Percentiles rank a stretch among this genome's conserved stretches.
These are phyloP conservation scores for Tympanuchus pallidicinctus DNA, from an alignment of 2,113 vertebrate species.

Conservation along the genomic window DNA sequence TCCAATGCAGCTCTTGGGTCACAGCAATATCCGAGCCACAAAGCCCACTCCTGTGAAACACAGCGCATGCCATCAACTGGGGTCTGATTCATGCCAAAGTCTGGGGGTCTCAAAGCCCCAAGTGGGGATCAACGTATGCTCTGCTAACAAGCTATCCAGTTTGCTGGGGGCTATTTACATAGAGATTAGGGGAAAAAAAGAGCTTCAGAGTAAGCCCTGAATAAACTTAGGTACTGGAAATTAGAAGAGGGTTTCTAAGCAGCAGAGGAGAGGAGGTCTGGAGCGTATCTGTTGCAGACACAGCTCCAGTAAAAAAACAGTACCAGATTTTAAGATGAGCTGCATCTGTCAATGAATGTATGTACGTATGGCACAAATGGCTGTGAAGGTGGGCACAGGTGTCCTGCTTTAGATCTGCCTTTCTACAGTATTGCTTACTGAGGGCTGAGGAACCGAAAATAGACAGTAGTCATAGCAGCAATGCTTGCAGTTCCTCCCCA, in stretches of 20 bases:
- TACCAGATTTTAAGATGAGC: neutral
- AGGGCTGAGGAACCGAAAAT: conserved; percentile 12
- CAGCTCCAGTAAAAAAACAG: neutral
- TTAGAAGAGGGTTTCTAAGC: neutral
- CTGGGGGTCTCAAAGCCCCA: neutral
- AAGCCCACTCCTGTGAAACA: neutral
- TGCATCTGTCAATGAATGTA: conserved; percentile 7
- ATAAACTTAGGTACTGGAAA: conserved; percentile 17
- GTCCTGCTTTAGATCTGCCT: conserved; percentile 48
- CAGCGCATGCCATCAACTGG: neutral
- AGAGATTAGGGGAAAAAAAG: neutral
- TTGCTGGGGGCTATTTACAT: neutral
- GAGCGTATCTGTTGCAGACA: neutral
- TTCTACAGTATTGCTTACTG: conserved; percentile 35
- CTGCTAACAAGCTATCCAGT: neutral
- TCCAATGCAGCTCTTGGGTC: conserved; percentile 21
- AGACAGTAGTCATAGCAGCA: conserved; percentile 1
- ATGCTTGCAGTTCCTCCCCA: neutral
- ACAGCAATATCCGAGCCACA: conserved; percentile 33
- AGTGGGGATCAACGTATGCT: neutral
- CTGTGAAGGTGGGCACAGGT: neutral
- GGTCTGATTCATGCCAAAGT: neutral
- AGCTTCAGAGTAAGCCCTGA: neutral
- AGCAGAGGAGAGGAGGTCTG: neutral
- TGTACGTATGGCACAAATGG: neutral